Base-by-base conservation (phyloP, 1,140 invertebrate species). In the Meloidogyne chitwoodi region DNA sequence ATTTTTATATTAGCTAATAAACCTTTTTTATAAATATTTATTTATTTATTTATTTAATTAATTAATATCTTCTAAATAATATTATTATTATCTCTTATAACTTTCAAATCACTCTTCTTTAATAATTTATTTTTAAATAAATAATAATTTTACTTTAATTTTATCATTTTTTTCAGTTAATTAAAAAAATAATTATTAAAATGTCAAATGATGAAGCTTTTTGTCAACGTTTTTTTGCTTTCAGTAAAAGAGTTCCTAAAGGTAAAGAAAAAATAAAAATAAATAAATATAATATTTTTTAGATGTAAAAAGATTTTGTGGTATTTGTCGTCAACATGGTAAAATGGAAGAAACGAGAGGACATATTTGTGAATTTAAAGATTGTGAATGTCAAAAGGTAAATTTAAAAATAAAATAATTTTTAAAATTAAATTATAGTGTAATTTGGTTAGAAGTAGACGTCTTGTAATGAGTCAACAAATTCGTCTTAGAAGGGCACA, bases 221-320 rank as follows among this genome's bases (percentile, higher is more conserved):
- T n/a, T 73, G 71, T 38, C 77, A 79, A 29, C 77, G 77, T 27
- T 79, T 79, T 66, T 79, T 80, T 65, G 77, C 77, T 22, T 66
- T 78, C 24, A 79, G 77, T 65, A 79, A 78, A 65, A 34, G 76
- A 48, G 77, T 78, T 26, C 76, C 76, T 16, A 78, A 70, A 68
- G 74, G 76, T 65, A 8, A 41, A 26, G 26, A 8, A 8, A 19
- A n/a, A n/a, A 62, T 22, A 12, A 26, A 29, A 24, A 29, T 67
- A 67, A 8, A 38, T 67, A 34, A 12, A 10, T 74, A 19, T 79
- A 78, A 2, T 29, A 19, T 6, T 19, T 61, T 66, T 72, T 19
- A 86, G 83, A 86, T 75, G 83, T 85, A 12, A 87, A 87, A 67
- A 68, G 83, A 31, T 85, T 80, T 68, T 85, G 83, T 80, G 83